phyloP scores from a whole-genome alignment of 2,888 invertebrate genomes.

The Drosophila setosimentum region DNA sequence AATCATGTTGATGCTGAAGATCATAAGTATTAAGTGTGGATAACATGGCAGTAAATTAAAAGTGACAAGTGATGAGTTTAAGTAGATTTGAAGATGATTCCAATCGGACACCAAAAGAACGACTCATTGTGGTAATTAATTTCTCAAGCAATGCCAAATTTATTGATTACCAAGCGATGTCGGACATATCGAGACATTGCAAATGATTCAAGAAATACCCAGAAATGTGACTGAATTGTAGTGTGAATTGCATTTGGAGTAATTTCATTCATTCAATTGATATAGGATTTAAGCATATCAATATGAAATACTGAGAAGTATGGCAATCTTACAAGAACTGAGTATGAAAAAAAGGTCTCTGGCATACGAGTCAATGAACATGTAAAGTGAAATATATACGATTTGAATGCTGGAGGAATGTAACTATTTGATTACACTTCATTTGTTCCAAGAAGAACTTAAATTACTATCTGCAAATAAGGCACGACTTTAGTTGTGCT shows the following conservation, averaged over 20 bases:
- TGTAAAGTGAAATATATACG: not conserved
- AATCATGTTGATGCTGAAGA: slow-evolving; percentile 35
- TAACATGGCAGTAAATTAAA: slow-evolving; percentile 48
- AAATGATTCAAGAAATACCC: slow-evolving; percentile 12
- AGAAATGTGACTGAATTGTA: slow-evolving; percentile 3
- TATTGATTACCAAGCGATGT: slow-evolving; percentile 16
- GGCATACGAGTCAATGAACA: not conserved
- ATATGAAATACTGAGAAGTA: not conserved
- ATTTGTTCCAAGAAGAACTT: not conserved
- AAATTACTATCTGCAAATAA: not conserved
- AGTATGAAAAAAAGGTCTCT: not conserved
- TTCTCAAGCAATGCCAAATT: slow-evolving; percentile 32
- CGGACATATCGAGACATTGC: slow-evolving; percentile 5
- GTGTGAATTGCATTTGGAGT: not conserved
- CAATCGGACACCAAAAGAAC: slow-evolving; percentile 11
- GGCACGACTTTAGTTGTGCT: slow-evolving; percentile 27
- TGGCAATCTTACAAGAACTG: not conserved
- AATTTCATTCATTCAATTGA: not conserved
- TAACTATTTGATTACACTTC: not conserved
- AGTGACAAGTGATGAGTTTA: slow-evolving; percentile 47
- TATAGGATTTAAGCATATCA: not conserved
- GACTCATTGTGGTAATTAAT: slow-evolving; percentile 14
- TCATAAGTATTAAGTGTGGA: slow-evolving; percentile 32
- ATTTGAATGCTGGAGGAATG: not conserved
- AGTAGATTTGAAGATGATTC: slow-evolving; percentile 19